Percentiles rank a stretch among this genome's conserved stretches.
Conservation (phyloP, 1,140 invertebrate species). For the Lordiphosa clarofinis region DNA sequence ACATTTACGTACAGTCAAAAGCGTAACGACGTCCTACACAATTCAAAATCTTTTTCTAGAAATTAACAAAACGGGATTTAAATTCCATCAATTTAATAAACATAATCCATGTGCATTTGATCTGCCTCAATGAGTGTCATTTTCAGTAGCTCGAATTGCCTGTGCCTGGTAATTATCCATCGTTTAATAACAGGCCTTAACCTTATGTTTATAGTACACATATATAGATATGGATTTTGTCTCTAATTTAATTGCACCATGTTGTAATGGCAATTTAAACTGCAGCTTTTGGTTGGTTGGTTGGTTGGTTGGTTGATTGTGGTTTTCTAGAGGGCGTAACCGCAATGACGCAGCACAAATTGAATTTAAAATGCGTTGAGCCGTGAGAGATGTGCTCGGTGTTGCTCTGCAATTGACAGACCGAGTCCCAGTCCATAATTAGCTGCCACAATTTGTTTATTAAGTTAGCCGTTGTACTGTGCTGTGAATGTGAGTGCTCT, state of each 20-base stretch:
- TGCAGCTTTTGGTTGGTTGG: conserved; percentile 21
- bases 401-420: conserved; percentile 13
- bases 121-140: conserved; percentile 29
- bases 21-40: too few relatives aligned
- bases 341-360: conserved; percentile 68
- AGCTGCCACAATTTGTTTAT: conserved; percentile 56
- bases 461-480: conserved; percentile 25
- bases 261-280: conserved; percentile 37
- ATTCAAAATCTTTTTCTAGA: too few relatives aligned
- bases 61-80: too few relatives aligned
- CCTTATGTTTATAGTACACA: conserved; percentile 20
- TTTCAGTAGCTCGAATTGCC: conserved; percentile 38
- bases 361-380: conserved; percentile 32
- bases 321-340: conserved; percentile 39
- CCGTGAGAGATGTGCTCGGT: not conserved
- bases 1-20: too few relatives aligned
- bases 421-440: conserved; percentile 36
- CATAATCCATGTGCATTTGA: conserved; percentile 35
- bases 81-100: conserved; percentile 6
- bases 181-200: conserved; percentile 46
- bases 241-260: conserved; percentile 53
- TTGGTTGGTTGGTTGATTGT: conserved; percentile 17
- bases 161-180: conserved; percentile 48
- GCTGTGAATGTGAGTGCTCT: conserved; percentile 10
- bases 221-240: conserved; percentile 1